Evolutionary conservation across 2,888 invertebrate species (phyloP).

Genomic region (Lathronympha strigana): DNA sequence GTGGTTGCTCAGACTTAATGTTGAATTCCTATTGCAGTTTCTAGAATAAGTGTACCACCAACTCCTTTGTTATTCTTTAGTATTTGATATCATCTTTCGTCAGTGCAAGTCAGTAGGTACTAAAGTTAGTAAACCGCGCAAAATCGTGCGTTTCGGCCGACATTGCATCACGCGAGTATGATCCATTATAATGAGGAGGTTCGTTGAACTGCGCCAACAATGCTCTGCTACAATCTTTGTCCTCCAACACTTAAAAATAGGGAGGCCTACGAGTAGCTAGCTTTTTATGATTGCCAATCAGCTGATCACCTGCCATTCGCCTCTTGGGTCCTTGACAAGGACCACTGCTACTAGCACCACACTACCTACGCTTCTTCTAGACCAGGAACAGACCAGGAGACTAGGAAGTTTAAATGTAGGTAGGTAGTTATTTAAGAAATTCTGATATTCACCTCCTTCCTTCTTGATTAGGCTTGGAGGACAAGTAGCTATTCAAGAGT

Average conservation of each 20-base stretch:
- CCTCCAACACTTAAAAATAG: constrained; percentile 52
- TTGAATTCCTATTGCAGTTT: constrained; percentile 15
- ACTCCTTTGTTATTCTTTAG: constrained; percentile 33
- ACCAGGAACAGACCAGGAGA: too few relatives aligned
- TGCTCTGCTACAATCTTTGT: constrained; percentile 52
- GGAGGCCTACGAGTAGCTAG: background rate
- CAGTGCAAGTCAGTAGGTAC: constrained; percentile 24
- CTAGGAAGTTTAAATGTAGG: too few relatives aligned
- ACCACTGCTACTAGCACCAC: too few relatives aligned
- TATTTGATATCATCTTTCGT: constrained; percentile 40
- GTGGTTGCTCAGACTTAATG: background rate
- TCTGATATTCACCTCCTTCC: too few relatives aligned
- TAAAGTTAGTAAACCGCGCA: constrained; percentile 36
- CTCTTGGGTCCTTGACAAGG: too few relatives aligned
- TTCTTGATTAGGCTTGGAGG: too few relatives aligned
- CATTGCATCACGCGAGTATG: constrained; percentile 64
- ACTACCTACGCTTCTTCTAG: too few relatives aligned
- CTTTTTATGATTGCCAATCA: background rate
- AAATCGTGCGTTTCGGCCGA: constrained; percentile 46
- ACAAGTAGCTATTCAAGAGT: too few relatives aligned
- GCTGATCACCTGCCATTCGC: background rate
- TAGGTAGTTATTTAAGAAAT: too few relatives aligned
- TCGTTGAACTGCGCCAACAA: constrained; percentile 58
- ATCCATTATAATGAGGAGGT: constrained; percentile 60
- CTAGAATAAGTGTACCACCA: constrained; percentile 22